Conservation (phyloP, 2,113 vertebrate species). For the Alosa alosa region DNA sequence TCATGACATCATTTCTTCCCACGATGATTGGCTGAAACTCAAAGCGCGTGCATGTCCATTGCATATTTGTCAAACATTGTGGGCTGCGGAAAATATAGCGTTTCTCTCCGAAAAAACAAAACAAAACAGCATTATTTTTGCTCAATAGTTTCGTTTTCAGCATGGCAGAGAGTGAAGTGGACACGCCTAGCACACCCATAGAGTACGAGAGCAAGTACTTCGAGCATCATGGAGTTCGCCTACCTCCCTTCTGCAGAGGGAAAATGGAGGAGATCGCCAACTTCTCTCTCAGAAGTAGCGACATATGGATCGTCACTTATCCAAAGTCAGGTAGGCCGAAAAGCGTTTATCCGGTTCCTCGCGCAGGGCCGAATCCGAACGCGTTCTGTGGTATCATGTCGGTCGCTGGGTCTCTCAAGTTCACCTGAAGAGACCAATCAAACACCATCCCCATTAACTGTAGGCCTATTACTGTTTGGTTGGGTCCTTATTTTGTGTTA, state of each 20-base stretch:
- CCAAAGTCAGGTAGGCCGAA: slow-evolving; percentile 87
- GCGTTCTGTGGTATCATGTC: not conserved
- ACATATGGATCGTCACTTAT: slow-evolving; percentile 97
- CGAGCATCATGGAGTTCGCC: slow-evolving; percentile 92
- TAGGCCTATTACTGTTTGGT: not conserved
- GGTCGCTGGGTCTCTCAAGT: not conserved
- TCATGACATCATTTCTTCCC: slow-evolving; percentile 77
- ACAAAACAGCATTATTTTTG: not conserved
- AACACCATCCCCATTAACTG: not conserved
- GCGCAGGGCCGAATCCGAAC: not conserved
- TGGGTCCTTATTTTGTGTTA: not conserved
- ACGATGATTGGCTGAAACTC: slow-evolving; percentile 65
- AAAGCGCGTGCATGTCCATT: slow-evolving; percentile 34
- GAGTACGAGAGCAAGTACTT: slow-evolving; percentile 99
- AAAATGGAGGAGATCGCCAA: slow-evolving; percentile 96
- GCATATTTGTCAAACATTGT: slow-evolving; percentile 32
- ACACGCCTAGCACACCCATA: slow-evolving; percentile 93
- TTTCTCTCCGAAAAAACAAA: slow-evolving; percentile 9
- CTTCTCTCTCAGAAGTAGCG: slow-evolving; percentile 90
- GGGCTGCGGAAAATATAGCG: slow-evolving; percentile 14
- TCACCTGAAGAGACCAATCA: not conserved
- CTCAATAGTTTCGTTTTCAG: slow-evolving; percentile 47
- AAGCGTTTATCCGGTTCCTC: not conserved
- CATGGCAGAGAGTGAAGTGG: slow-evolving; percentile 96
- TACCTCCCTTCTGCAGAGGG: slow-evolving; percentile 96